Percentiles rank a stretch among this genome's conserved stretches.
Evolutionary conservation across 1,140 invertebrate genomes (phyloP).

Genomic region (Portunus trituberculatus): DNA sequence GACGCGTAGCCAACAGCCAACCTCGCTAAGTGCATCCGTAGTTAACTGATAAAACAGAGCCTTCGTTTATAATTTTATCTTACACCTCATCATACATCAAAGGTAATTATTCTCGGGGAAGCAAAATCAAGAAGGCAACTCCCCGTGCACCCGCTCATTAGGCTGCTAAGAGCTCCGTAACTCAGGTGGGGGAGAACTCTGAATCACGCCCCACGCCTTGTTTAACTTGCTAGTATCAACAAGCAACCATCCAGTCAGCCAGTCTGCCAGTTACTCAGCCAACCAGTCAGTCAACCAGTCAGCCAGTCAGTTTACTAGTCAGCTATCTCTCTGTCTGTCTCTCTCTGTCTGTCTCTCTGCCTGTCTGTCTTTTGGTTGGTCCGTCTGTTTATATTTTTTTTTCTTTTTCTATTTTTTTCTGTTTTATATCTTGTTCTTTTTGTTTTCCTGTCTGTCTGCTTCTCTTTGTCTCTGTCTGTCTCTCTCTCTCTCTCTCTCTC

Average conservation of each 20-base stretch:
- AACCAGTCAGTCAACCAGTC: no score
- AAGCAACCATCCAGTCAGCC: no score
- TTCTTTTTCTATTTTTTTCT: not conserved
- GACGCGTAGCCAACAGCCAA: not conserved
- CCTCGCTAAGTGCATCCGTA: not conserved
- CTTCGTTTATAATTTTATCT: constrained; percentile 40
- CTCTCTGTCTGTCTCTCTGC: no score
- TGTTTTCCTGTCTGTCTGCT: not conserved
- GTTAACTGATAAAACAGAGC: constrained; percentile 32
- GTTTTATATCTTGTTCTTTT: not conserved
- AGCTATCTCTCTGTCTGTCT: no score
- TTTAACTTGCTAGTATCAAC: not conserved
- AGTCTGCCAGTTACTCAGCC: no score
- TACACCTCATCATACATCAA: constrained; percentile 42
- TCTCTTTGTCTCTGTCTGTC: not conserved
- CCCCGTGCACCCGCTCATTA: not conserved
- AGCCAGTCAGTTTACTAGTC: no score
- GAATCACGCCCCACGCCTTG: not conserved
- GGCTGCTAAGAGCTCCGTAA: not conserved
- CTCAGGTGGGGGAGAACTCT: not conserved
- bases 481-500: not conserved
- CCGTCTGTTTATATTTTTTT: not conserved
- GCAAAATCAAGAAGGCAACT: not conserved
- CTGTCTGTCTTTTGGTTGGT: not conserved
- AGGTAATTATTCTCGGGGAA: not conserved